Conservation (phyloP, 2,113 vertebrate species). For the Raja brachyura region DNA sequence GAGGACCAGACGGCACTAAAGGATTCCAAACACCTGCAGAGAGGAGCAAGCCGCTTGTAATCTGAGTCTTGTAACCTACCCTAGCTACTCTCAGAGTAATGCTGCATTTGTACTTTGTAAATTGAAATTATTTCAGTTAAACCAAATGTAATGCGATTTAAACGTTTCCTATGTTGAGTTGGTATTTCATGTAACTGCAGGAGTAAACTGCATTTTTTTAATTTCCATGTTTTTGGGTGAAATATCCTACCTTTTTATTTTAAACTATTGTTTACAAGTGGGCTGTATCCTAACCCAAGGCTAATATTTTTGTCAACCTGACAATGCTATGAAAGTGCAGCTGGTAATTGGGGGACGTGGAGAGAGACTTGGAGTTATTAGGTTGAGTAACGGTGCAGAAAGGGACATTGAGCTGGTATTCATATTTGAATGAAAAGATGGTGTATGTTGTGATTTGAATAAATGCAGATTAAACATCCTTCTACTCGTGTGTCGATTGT, state of each 20-base stretch:
- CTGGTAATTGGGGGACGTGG: not conserved
- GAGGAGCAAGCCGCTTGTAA: slow-evolving; percentile 53
- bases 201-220: not conserved
- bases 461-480: slow-evolving; percentile 10
- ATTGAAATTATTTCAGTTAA: not conserved
- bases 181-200: slow-evolving; percentile 2
- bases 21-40: slow-evolving; percentile 74
- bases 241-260: slow-evolving; percentile 12
- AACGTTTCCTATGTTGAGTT: not conserved
- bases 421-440: not conserved
- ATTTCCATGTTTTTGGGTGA: not conserved
- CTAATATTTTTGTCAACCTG: not conserved
- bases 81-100: not conserved
- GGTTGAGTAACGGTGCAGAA: not conserved
- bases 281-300: not conserved
- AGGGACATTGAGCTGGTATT: not conserved
- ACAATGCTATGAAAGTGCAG: not conserved
- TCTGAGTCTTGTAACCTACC: not conserved
- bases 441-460: slow-evolving; percentile 23
- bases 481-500: not conserved
- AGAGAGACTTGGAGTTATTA: not conserved
- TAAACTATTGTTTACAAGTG: not conserved
- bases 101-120: not conserved
- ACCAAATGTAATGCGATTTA: not conserved
- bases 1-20: slow-evolving; percentile 82